Evolutionary conservation across 2,797 vertebrate genomes (phyloP), one percentile per base, ranked within the genome.

Genomic region (Gymnopithys bicolor): DNA sequence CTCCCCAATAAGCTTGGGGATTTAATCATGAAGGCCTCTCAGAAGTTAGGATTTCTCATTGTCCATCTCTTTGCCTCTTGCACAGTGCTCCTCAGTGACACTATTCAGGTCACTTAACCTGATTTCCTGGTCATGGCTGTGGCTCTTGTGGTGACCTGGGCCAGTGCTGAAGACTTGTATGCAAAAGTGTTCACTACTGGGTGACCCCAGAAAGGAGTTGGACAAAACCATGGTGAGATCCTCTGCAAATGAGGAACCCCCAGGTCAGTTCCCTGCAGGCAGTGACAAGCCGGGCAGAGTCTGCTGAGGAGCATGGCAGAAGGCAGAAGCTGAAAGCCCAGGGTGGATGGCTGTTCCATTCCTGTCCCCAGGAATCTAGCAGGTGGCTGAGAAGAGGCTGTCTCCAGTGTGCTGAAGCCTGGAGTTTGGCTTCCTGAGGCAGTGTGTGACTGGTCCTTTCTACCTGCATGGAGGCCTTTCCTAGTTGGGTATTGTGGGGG

Each of bases 391-490:
- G 13, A 30, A 78, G 37, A 84, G 12, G 58, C 62, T 87, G 58
- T 33, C 15, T 55, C 51, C 1, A 2, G 5, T 0, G 0, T 0
- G 1, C 62, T 1, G 2, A 39, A 19, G 6, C 19, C 9, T 2
- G 0, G 49, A 53, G 45, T 33, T 35, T 3, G 7, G n/a, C 32
- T 84, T 75, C 51, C 33, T 1, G 1, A 60, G 35, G 49, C 45
- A 82, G 37, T 0, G 2, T 8, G 10, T 1, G 11, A 28, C 56
- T 64, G 53, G 28, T 35, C 30, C 39, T 77, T 80, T 43, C 66
- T 55, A 66, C 46, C 25, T 78, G 30, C 10, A 5, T 1, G 2
- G 13, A 3, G 10, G 18, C 6, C 30, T 74, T 84, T 60, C 76
- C 73, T 1, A 4, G n/a, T 14, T 27, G 18, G 19, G 5, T 55